phyloP scores from a whole-genome alignment of 2,113 vertebrate genomes.

The Ia io region DNA sequence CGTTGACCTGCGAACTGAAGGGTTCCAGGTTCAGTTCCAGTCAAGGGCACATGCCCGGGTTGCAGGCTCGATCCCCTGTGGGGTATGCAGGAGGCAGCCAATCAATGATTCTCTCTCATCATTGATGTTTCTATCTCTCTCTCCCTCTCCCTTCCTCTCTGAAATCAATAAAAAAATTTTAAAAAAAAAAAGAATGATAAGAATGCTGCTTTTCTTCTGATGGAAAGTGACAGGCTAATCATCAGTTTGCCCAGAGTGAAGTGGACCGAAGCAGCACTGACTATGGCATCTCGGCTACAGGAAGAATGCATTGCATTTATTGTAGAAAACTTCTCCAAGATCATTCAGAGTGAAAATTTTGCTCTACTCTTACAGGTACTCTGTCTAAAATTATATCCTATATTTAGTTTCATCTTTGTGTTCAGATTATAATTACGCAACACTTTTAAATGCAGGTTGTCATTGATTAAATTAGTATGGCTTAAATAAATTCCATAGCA shows the following conservation, averaged over 20 bases:
- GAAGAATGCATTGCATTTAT: slow-evolving; percentile 88
- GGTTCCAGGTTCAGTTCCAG: too few species aligned
- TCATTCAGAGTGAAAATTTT: slow-evolving; percentile 88
- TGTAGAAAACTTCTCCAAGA: slow-evolving; percentile 85
- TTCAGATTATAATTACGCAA: slow-evolving; percentile 53
- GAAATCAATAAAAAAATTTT: too few species aligned
- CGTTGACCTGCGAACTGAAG: too few species aligned
- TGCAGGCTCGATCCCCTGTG: too few species aligned
- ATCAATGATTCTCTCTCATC: too few species aligned
- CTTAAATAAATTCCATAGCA: slow-evolving; percentile 65
- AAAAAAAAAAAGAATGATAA: slow-evolving; percentile 83
- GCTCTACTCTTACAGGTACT: slow-evolving; percentile 88
- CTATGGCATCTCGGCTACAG: slow-evolving; percentile 87
- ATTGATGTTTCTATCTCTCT: too few species aligned
- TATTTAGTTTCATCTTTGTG: slow-evolving; percentile 38
- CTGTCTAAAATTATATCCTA: not conserved
- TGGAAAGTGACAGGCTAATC: slow-evolving; percentile 90
- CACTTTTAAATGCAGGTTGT: slow-evolving; percentile 48
- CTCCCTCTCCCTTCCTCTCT: too few species aligned
- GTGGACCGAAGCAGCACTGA: slow-evolving; percentile 89
- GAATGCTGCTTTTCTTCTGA: slow-evolving; percentile 88
- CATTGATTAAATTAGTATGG: slow-evolving; percentile 57
- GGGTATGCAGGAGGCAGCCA: too few species aligned
- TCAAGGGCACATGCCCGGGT: too few species aligned
- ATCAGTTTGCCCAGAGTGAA: slow-evolving; percentile 92